Conservation (phyloP, 2,888 invertebrate genomes). For the Apeira syringaria region DNA sequence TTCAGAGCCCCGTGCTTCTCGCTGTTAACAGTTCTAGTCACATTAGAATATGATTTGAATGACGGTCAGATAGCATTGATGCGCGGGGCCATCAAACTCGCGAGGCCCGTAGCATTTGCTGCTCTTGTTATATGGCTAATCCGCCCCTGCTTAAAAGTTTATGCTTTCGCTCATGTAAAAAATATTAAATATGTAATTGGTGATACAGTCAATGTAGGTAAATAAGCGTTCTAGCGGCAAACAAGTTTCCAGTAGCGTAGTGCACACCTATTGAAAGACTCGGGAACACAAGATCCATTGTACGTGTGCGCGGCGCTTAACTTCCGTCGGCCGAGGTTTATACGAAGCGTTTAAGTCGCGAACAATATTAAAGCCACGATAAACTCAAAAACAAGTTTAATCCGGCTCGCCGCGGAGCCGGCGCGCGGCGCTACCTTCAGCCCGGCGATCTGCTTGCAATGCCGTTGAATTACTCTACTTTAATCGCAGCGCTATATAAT, state of each 20-base stretch:
- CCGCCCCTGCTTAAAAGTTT: too few species aligned
- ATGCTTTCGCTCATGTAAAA: slow-evolving; percentile 25
- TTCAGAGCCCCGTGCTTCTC: too few species aligned
- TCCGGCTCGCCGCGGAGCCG: slow-evolving; percentile 70
- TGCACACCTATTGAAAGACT: slow-evolving; percentile 39
- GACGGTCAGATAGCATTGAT: too few species aligned
- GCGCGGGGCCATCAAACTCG: too few species aligned
- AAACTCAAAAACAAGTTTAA: slow-evolving; percentile 81
- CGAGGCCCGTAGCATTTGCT: too few species aligned
- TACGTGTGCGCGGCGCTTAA: slow-evolving; percentile 45
- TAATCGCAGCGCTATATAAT: slow-evolving; percentile 43
- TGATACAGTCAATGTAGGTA: too few species aligned
- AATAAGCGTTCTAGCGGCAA: slow-evolving; percentile 23
- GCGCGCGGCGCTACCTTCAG: slow-evolving; percentile 55
- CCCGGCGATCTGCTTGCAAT: slow-evolving; percentile 66
- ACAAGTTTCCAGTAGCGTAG: slow-evolving; percentile 22
- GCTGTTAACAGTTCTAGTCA: too few species aligned
- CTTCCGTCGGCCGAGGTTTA: slow-evolving; percentile 57
- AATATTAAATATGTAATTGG: too few species aligned
- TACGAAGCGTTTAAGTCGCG: slow-evolving; percentile 70
- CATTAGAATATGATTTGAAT: too few species aligned
- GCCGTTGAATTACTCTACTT: slow-evolving; percentile 63
- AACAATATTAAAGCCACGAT: slow-evolving; percentile 80
- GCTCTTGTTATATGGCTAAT: too few species aligned
- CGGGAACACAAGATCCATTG: slow-evolving; percentile 46